Evolutionary conservation across 2,888 invertebrate genomes (phyloP), one percentile per base, ranked within the genome.

Genomic region (Gymnocheta viridis): DNA sequence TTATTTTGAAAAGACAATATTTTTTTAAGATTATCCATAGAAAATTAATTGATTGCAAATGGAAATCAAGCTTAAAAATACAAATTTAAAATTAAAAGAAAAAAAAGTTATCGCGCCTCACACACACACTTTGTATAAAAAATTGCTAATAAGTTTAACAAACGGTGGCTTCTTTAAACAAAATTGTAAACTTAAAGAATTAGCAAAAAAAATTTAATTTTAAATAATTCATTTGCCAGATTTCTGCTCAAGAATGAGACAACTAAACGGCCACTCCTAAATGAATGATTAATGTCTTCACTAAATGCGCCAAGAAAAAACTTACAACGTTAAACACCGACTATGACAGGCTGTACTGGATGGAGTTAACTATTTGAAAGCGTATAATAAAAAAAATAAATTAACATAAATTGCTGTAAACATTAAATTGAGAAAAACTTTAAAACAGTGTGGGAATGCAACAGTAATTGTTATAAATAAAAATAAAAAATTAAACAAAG

Each of bases 201-300:
- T 44, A 7, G 51, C 4, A 47, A 19, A 7, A 73, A 38, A 49
- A 51, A 67, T 38, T 7, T 49, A 10, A 38, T 27, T 2, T 51
- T 51, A 6, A 41, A 17, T 7, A n/a, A 22, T 44, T 47, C 7
- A 74, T 51, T 51, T 35, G 35, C n/a, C 10, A 41, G 38, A 54
- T 47, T 24, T 56, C 56, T 56, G 14, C 32, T 19, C 17, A 17
- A 47, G 22, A 76, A 66, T 2, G 4, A 32, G 22, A 22, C 56
- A 69, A n/a, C 19, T 17, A 22, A 62, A 62, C 29, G 7, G 70
- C 80, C 76, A 77, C 83, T 80, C 83, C 83, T 77, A 77, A 84
- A 67, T 73, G 60, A 77, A 77, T 84, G 83, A 81, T 84, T 84
- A 80, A 84, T 80, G 80, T 77, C 83, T 84, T 84, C 51, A 72